Base-by-base conservation (phyloP, 1,140 invertebrate species). In the Propsilocerus akamusi region DNA sequence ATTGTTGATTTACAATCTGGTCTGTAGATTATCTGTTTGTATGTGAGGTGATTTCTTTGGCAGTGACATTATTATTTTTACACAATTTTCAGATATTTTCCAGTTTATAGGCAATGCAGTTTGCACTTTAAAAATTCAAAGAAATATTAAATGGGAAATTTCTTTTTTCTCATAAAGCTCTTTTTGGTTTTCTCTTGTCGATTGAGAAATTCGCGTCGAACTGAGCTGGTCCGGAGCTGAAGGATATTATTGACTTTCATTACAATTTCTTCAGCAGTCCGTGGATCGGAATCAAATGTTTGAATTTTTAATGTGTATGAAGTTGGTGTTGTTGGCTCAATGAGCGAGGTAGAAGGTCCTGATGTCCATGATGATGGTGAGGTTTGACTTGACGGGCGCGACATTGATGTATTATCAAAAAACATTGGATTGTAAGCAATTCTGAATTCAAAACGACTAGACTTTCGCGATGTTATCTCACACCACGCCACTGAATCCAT, bases 171-270 rank as follows among this genome's bases (percentile, higher is more conserved):
- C 22, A 41, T 41, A 41, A 41, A 41, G 22, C 34, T 41, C 53
- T 73, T 68, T 34, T 73, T 68, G 28, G 70, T 64, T 61, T 80
- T 81, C n/a, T 72, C 71, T 57, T 77, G 74, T 49, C 72, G 68
- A 25, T 73, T 64, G 25, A 81, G 58, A 59, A 83, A 93, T 61
- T 92, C 87, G 57, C 84, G 80, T 26, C 86, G 70, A 41, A 80
- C 78, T 5, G 73, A 69, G 62, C 83, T 88, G 22, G 81, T 81
- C 51, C 81, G 71, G 52, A 92, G 68, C 56, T 92, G 83, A 49
- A 95, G 61, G 53, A 93, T 92, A 50, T 86, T 77, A 66, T 86
- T 90, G 2, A 93, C 74, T 71, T 92, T 93, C 50, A 81, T 76
- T 4, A 90, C 81, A 25, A 94, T 90, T 66, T 86, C 83, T 55